Conservation (phyloP, 2,888 invertebrate genomes). For the Phaonia tiefii region DNA sequence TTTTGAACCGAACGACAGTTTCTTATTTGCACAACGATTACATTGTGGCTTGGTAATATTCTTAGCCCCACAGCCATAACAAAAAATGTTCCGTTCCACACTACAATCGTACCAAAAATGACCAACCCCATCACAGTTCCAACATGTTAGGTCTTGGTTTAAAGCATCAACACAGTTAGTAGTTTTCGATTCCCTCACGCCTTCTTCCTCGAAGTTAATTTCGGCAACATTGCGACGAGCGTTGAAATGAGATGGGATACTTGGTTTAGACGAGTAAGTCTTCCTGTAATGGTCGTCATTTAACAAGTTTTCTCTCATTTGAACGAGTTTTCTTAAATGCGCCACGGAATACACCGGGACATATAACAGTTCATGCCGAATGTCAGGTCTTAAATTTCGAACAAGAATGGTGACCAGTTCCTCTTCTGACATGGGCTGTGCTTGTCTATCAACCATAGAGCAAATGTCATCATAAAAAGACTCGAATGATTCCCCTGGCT, state of each 20-base stretch:
- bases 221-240: not conserved
- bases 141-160: constrained; percentile 13
- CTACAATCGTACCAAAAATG: constrained; percentile 46
- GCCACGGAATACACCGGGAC: constrained; percentile 41
- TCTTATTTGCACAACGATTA: not conserved
- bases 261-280: not conserved
- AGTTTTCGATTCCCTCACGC: not conserved
- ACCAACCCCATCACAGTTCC: constrained; percentile 42
- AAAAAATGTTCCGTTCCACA: constrained; percentile 32
- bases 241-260: not conserved
- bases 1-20: not conserved
- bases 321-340: no score
- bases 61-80: constrained; percentile 44
- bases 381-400: constrained; percentile 36
- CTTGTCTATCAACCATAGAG: constrained; percentile 8
- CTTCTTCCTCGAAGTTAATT: not conserved
- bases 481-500: constrained; percentile 17
- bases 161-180: not conserved
- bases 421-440: not conserved
- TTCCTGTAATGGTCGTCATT: constrained; percentile 25
- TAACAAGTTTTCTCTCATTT: constrained; percentile 53
- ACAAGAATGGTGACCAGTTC: constrained; percentile 36
- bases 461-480: constrained; percentile 23
- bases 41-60: constrained; percentile 39
- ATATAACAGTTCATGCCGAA: constrained; percentile 47